Evolutionary conservation across 2,888 invertebrate genomes (phyloP), one percentile per base, ranked within the genome.

Genomic region (Harmothoe impar): DNA sequence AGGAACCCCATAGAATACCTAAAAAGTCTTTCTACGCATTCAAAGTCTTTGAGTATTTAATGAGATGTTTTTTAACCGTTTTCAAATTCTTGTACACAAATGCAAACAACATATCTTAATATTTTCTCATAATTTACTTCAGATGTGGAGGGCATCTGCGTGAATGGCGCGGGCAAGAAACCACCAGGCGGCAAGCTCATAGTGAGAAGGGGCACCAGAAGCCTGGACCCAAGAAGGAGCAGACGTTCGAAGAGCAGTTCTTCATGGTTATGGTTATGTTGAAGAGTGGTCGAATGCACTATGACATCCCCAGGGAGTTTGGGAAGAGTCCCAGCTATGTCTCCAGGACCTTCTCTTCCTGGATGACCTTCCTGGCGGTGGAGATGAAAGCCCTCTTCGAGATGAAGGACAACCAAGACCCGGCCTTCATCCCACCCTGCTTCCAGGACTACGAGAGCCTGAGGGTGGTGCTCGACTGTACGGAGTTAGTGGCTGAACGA

Each of bases 381-480:
- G 84, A 84, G 43, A 15, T 29, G 31, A 29, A 29, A 35, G 12
- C 10, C 31, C 33, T 84, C 7, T 84, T 33, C 43, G 84, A 84
- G 33, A 84, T 84, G 84, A 84, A 84, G 84, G 23, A 5, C 12
- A 23, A 20, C 15, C 54, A 72, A 17, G 29, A n/a, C n/a, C 5
- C 10, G 31, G 31, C 17, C 12, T 25, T 29, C 7, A 29, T 72
- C n/a, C 31, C 84, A 15, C 33, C 84, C 20, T 43, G 85, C 52
- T 43, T 31, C n/a, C 85, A 43, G 10, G 85, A 88, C 0, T 88
- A 51, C 25, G 23, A 20, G 5, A 23, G 29, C 12, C 31, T 62
- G 31, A 54, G 10, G 31, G 29, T 88, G 0, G 52, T 88, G 5
- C 7, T 88, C 20, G 91, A 91, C 84, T 91, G 91, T 23, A 91